Conservation (phyloP, 1,140 invertebrate species). For the Lysiphlebus fabarum region DNA sequence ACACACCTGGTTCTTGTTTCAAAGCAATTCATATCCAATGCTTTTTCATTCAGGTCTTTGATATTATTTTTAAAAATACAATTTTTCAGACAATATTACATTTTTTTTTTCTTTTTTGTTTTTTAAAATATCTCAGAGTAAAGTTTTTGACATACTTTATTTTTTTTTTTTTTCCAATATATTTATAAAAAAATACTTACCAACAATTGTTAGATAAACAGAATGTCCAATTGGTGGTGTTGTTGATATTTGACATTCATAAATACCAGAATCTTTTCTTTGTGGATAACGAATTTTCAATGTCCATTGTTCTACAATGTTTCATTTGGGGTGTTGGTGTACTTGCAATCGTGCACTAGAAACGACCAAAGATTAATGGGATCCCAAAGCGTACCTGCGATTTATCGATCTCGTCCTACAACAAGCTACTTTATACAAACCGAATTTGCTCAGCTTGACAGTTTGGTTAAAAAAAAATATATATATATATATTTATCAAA, state of each 20-base stretch:
- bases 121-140: no score
- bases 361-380: constrained; percentile 21
- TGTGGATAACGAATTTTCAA: constrained; percentile 67
- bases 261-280: constrained; percentile 67
- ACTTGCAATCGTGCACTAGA: constrained; percentile 3
- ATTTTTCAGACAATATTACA: no score
- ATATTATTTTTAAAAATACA: no score
- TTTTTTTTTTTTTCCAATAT: not conserved
- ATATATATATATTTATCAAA: no score
- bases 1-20: not conserved
- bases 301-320: constrained; percentile 48
- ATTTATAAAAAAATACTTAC: constrained; percentile 54
- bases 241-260: constrained; percentile 80
- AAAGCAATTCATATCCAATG: not conserved
- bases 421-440: not conserved
- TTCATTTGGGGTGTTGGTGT: not conserved
- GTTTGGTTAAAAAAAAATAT: no score
- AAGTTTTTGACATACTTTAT: no score
- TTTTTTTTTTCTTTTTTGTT: no score
- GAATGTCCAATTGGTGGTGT: constrained; percentile 71
- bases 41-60: no score
- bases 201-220: constrained; percentile 68
- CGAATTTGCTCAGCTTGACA: not conserved
- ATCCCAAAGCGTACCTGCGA: constrained; percentile 20
- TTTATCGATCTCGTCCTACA: constrained; percentile 21